Conservation (phyloP, 2,113 vertebrate genomes). For the Steatornis caripensis region DNA sequence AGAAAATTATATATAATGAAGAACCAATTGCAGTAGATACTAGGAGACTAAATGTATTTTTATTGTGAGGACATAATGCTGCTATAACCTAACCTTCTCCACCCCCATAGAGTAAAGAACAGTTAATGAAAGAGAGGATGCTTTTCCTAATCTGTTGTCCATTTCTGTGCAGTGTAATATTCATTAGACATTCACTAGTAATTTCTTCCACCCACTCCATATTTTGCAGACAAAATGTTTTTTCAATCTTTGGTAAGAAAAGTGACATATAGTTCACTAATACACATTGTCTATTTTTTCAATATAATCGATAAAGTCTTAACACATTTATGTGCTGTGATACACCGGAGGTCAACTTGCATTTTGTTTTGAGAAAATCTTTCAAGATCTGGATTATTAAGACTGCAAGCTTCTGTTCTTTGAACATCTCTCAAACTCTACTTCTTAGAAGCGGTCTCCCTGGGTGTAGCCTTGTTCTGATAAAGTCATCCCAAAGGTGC, state of each 20-base stretch:
- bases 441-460: background rate
- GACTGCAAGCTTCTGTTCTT: background rate
- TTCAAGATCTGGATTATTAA: background rate
- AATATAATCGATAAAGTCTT: background rate
- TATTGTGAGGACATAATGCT: constrained; percentile 39
- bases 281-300: background rate
- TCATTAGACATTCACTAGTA: background rate
- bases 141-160: background rate
- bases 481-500: background rate
- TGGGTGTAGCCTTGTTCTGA: background rate
- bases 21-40: constrained; percentile 16
- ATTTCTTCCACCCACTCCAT: background rate
- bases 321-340: background rate
- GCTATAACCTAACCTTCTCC: constrained; percentile 46
- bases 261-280: background rate
- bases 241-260: background rate
- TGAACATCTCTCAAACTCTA: background rate
- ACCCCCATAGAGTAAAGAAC: constrained; percentile 37
- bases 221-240: background rate
- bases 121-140: constrained; percentile 28
- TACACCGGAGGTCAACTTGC: background rate
- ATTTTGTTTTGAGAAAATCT: background rate
- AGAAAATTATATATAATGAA: constrained; percentile 59
- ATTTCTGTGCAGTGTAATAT: background rate
- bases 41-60: constrained; percentile 40